Base-by-base conservation (phyloP, 2,888 invertebrate genomes). In the Hypolimnas misippus region DNA sequence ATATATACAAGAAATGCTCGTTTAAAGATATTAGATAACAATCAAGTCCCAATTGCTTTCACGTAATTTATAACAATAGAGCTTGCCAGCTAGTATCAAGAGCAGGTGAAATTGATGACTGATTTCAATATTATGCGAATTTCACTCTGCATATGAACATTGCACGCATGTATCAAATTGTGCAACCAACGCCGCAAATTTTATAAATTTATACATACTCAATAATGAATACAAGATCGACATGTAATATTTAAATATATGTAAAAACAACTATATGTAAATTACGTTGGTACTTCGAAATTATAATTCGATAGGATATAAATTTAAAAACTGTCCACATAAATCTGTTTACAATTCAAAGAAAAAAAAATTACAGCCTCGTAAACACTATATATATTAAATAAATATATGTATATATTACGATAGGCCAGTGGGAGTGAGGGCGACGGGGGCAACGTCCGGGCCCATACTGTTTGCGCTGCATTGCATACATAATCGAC, bases 371-470 rank as follows among this genome's bases (percentile, higher is more conserved):
- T n/a, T 14, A 29, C 14, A 3, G 49, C 17, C 44, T 21, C 5
- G 7, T 29, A 49, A 21, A 25, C 10, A n/a, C 25, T 49, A 16
- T 49, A 5, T 49, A 12, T 16, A 14, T 49, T 29, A 29, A 8
- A 44, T 19, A 25, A 5, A 29, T 54, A 58, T n/a, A n/a, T n/a
- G n/a, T n/a, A n/a, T n/a, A n/a, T 64, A 62, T 62, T 56, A 65
- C 58, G 61, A 65, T 65, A 59, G 68, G 81, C 83, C 83, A 84
- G 80, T 68, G 81, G 73, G 70, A 67, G 69, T 65, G 70, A 80
- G 79, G 76, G 74, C 71, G 66, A 61, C 70, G 87, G 79, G 90
- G 80, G 89, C 90, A 90, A 89, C 73, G 91, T 83, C 90, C 90
- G 87, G 73, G 69, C 69, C 66, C 75, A 64, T 63, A 71, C 75